Evolutionary conservation across 2,797 vertebrate species (phyloP).

Genomic region (Acanthis flammea): DNA sequence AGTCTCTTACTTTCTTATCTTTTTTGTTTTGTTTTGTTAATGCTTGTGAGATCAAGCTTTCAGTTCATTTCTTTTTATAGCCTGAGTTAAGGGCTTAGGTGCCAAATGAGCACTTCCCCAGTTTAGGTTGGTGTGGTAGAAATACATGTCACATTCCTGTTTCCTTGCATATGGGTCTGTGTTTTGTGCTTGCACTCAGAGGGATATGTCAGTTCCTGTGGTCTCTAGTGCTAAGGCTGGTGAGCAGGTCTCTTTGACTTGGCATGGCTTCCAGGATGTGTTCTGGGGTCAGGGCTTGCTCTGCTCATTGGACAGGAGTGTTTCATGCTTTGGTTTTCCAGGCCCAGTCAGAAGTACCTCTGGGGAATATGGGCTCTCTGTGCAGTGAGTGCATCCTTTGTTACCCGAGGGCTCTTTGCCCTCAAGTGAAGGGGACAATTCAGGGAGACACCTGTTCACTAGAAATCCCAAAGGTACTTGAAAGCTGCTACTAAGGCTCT

Average conservation of each 20-base stretch:
- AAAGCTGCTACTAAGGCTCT: not conserved
- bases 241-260: not conserved
- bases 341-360: not conserved
- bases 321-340: not conserved
- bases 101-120: not conserved
- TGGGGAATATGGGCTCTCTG: not conserved
- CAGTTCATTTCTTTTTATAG: not conserved
- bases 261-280: not conserved
- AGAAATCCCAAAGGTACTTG: not conserved
- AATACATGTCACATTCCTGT: not conserved
- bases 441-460: not conserved
- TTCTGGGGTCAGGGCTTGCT: not conserved
- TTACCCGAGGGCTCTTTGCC: accelerated
- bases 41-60: not conserved
- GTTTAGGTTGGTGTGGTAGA: not conserved
- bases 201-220: accelerated
- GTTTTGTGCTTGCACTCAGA: not conserved
- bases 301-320: accelerated
- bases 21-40: not conserved
- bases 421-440: not conserved
- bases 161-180: accelerated
- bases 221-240: not conserved
- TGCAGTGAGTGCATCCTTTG: not conserved
- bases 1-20: not conserved
- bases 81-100: not conserved